Conservation (phyloP, 1,140 invertebrate species). For the Anastatus disparis region DNA sequence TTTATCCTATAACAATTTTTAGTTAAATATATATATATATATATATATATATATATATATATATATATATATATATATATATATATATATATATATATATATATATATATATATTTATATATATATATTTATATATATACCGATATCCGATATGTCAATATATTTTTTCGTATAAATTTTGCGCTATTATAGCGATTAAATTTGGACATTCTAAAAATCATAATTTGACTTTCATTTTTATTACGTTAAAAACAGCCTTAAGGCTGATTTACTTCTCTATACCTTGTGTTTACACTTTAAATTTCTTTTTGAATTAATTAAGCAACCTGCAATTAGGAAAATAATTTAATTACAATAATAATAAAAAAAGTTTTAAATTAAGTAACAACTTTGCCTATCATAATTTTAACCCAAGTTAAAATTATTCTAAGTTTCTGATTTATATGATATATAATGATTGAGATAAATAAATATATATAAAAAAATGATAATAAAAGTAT, state of each 20-base stretch:
- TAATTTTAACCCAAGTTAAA: not conserved
- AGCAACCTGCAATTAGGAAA: not conserved
- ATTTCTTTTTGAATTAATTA: slow-evolving; percentile 8
- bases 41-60: not conserved
- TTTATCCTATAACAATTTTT: slow-evolving; percentile 17
- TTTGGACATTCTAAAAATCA: slow-evolving; percentile 11
- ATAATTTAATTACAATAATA: not conserved
- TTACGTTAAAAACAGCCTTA: slow-evolving; percentile 24
- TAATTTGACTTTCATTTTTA: slow-evolving; percentile 25
- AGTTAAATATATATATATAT: not conserved
- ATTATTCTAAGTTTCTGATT: not conserved
- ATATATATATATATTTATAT: not conserved
- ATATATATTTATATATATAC: not conserved
- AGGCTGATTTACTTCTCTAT: slow-evolving; percentile 53
- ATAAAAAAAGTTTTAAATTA: slow-evolving; percentile 14
- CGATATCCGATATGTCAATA: slow-evolving; percentile 17
- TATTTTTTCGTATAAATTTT: slow-evolving; percentile 20
- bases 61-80: not conserved
- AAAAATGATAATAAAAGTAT: no score
- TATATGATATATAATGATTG: not conserved
- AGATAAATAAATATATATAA: slow-evolving; percentile 10
- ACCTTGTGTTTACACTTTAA: slow-evolving; percentile 56
- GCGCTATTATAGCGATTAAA: slow-evolving; percentile 13
- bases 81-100: not conserved
- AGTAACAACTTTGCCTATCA: not conserved